Conservation (phyloP, 2,888 invertebrate species). For the Scrobipalpa costella region DNA sequence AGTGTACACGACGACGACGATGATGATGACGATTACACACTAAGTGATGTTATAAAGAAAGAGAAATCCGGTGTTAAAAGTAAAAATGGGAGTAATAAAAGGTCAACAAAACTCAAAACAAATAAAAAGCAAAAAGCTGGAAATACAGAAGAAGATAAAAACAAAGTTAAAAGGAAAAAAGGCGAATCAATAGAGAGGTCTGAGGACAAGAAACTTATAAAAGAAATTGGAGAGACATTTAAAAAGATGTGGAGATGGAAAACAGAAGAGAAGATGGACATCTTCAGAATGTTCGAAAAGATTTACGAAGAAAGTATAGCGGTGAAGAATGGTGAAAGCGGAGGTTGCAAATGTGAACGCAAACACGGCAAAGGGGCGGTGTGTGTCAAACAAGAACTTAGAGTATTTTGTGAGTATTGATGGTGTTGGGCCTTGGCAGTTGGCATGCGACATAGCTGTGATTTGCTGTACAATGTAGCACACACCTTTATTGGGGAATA, state of each 20-base stretch:
- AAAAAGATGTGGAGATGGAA: slow-evolving; percentile 19
- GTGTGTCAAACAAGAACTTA: not conserved
- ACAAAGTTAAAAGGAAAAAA: not conserved
- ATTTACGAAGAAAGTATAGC: slow-evolving; percentile 13
- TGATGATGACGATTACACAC: slow-evolving; percentile 7
- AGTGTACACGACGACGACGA: not conserved
- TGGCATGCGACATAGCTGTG: not conserved
- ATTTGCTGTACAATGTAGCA: not conserved
- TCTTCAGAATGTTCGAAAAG: slow-evolving; percentile 17
- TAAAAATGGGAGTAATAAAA: not conserved
- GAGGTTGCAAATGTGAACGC: slow-evolving; percentile 1
- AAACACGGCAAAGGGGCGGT: slow-evolving; percentile 1
- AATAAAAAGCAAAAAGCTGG: not conserved
- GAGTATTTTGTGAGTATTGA: slow-evolving; percentile 2
- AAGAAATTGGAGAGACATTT: slow-evolving; percentile 11
- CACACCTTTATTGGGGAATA: not conserved
- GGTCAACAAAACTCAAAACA: slow-evolving; percentile 4
- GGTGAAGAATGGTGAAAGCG: not conserved
- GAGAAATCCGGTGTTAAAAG: not conserved
- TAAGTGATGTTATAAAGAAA: slow-evolving; percentile 11
- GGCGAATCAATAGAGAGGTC: slow-evolving; percentile 2
- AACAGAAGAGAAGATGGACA: slow-evolving; percentile 16
- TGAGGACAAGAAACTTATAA: slow-evolving; percentile 12
- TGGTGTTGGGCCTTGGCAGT: not conserved
- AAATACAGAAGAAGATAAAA: not conserved